A percentile compares a stretch with the other conserved stretches of the same genome.
Conservation (phyloP, 1,140 invertebrate species). For the Adoxophyes honmai region DNA sequence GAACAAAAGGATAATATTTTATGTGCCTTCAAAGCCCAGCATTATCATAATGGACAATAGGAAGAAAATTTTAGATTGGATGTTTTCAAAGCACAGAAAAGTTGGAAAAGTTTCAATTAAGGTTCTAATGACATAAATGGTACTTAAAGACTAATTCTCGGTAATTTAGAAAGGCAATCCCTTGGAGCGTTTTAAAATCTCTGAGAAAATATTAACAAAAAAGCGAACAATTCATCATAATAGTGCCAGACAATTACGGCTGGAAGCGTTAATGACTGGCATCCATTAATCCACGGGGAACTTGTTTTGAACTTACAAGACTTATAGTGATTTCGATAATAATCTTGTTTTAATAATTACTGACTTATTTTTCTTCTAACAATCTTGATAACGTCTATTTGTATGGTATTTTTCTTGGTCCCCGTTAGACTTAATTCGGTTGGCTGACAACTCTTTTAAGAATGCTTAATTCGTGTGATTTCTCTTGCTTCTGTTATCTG, state of each 20-base stretch:
- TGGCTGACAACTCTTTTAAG: slow-evolving; percentile 55
- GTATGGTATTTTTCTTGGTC: slow-evolving; percentile 57
- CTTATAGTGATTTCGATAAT: slow-evolving; percentile 66
- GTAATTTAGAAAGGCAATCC: slow-evolving; percentile 36
- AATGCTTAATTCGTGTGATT: slow-evolving; percentile 58
- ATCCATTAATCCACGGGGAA: slow-evolving; percentile 58
- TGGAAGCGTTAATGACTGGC: slow-evolving; percentile 65
- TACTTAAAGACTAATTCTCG: slow-evolving; percentile 11
- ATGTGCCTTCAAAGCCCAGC: slow-evolving; percentile 25
- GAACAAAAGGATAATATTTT: slow-evolving; percentile 39
- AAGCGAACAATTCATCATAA: slow-evolving; percentile 71
- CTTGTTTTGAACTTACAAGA: slow-evolving; percentile 63
- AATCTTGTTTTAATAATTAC: slow-evolving; percentile 74
- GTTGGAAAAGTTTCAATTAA: slow-evolving; percentile 19
- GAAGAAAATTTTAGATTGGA: neutral
- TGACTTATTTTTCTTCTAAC: slow-evolving; percentile 63
- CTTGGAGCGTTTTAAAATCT: slow-evolving; percentile 50
- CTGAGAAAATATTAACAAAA: slow-evolving; percentile 51
- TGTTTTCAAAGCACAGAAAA: neutral
- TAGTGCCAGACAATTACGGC: slow-evolving; percentile 71
- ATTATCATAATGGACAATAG: slow-evolving; percentile 36
- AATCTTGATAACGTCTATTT: slow-evolving; percentile 68
- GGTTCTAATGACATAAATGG: slow-evolving; percentile 25
- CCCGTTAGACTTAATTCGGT: slow-evolving; percentile 53
- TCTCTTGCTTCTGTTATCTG: slow-evolving; percentile 42